Evolutionary conservation across 2,888 invertebrate genomes (phyloP).

Genomic region (Meiosimyza platycephala): DNA sequence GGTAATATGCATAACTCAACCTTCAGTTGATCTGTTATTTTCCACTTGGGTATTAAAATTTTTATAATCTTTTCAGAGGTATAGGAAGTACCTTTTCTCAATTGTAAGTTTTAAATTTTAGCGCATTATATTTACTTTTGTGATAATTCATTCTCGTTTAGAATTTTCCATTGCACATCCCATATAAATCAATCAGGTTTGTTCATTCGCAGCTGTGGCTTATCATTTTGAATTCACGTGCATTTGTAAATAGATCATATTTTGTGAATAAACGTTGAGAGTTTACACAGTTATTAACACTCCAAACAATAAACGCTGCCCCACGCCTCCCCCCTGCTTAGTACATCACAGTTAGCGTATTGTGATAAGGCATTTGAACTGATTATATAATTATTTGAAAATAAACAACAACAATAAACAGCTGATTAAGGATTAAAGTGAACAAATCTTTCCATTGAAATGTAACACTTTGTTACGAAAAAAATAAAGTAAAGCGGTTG

Average conservation of each 20-base stretch:
- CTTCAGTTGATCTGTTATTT: too few species aligned
- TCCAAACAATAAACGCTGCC: not conserved
- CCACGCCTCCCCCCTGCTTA: too few species aligned
- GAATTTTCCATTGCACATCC: conserved; percentile 16
- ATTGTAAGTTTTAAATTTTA: not conserved
- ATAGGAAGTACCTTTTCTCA: too few species aligned
- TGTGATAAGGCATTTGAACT: not conserved
- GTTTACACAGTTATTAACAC: not conserved
- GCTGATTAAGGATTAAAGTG: not conserved
- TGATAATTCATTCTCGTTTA: not conserved
- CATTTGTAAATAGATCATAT: conserved; percentile 1
- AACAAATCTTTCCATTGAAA: not conserved
- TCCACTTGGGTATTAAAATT: too few species aligned
- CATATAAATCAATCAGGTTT: not conserved
- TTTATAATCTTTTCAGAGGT: too few species aligned
- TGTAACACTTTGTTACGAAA: not conserved
- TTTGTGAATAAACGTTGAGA: not conserved
- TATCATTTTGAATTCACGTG: conserved; percentile 16
- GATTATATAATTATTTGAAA: not conserved
- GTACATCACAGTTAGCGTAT: not conserved
- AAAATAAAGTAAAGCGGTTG: not conserved
- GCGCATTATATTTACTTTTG: not conserved
- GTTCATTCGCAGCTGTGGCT: not conserved
- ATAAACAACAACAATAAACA: not conserved
- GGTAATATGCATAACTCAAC: too few species aligned